Evolutionary conservation across 2,797 vertebrate species (phyloP).

Genomic region (Gymnocypris eckloni): DNA sequence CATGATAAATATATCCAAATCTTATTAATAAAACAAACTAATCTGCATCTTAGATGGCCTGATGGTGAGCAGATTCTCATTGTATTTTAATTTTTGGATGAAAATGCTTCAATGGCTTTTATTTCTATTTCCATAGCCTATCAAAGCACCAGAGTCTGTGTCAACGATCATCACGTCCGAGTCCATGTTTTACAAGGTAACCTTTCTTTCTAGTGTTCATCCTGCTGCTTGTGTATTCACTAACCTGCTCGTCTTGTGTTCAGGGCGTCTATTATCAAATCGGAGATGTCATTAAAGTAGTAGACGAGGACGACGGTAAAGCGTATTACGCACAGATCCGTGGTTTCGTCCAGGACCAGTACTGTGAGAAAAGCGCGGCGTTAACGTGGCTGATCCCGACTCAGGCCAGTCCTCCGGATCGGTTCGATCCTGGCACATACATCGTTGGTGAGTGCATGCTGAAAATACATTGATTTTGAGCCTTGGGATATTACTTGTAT

Average conservation of each 20-base stretch:
- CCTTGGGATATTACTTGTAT: no score
- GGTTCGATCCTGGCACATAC: conserved; percentile 94
- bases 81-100: not conserved
- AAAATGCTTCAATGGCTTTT: not conserved
- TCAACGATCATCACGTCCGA: conserved; percentile 97
- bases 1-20: no score
- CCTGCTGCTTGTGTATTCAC: not conserved
- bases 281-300: conserved; percentile 95
- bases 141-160: conserved; percentile 94
- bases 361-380: conserved; percentile 96
- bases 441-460: conserved; percentile 86
- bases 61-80: no score
- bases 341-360: conserved; percentile 98
- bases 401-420: conserved; percentile 88
- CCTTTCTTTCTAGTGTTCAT: not conserved
- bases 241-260: not conserved
- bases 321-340: conserved; percentile 86
- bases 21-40: no score
- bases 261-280: conserved; percentile 97
- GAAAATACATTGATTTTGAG: not conserved
- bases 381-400: conserved; percentile 98
- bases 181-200: conserved; percentile 96
- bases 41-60: not conserved
- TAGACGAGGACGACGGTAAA: conserved; percentile 83
- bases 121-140: conserved; percentile 79